Evolutionary conservation across 2,113 vertebrate genomes (phyloP), one percentile per base, ranked within the genome.

Genomic region (Dasyornis broadbenti): DNA sequence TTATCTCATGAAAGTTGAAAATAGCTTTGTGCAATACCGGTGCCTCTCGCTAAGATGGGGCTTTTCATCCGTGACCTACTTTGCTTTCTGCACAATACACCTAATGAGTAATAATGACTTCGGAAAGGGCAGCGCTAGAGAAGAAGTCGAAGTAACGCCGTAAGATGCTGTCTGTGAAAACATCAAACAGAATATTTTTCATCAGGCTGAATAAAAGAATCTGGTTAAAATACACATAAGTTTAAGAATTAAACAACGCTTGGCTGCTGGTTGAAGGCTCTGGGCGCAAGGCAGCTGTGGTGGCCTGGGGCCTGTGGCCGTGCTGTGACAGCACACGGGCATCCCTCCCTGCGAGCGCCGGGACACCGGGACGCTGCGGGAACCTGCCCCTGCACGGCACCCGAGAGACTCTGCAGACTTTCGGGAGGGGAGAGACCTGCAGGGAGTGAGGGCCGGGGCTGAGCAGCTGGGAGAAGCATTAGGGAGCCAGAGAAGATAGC

Each of bases 61-160:
- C 91, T 97, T 97, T 97, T 98, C 95, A 97, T 98, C 97, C 92
- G 21, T 97, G 97, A 97, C 97, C 97, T 97, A 98, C 96, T 98
- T 98, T 97, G 97, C 95, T 95, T 94, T 90, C 86, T 42, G 49
- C 81, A 95, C 97, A 96, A 90, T 95, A 44, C 82, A 93, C 96
- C 96, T 97, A 95, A 94, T 97, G 96, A 97, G 95, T 90, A 96
- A 97, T 96, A 96, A 96, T 69, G 73, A 94, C 93, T 97, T 96
- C 33, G 90, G 94, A 95, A 95, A 95, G 94, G 94, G 94, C 82
- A 95, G 91, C 17, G 2, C 78, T 35, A 5, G 77, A 94, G 88
- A 93, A 95, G 84, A 82, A 92, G 64, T 30, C 7, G 60, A 94
- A 87, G 85, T 71, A 92, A 85, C 12, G 81, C 77, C 90, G 89